Percentiles rank a stretch among this genome's conserved stretches.
These are phyloP conservation scores for Adelosebastes latens DNA, from an alignment of 2,797 vertebrate species.

Conservation along the genomic window DNA sequence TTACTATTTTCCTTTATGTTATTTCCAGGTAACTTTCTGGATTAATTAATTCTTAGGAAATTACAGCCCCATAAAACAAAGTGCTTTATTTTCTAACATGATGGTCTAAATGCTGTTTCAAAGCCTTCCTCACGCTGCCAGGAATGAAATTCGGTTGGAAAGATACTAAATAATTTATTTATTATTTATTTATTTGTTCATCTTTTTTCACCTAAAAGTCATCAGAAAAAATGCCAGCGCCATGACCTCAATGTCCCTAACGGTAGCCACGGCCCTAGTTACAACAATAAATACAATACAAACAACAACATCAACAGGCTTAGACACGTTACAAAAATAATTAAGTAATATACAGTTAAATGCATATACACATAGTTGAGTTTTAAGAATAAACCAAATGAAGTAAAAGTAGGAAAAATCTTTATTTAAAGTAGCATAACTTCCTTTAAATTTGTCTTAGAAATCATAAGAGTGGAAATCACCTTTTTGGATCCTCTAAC, in stretches of 20 bases:
- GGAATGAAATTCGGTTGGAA: neutral
- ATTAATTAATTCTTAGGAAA: neutral
- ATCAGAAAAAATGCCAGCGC: neutral
- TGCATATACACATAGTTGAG: neutral
- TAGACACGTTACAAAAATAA: neutral
- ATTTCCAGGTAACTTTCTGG: neutral
- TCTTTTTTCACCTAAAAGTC: neutral
- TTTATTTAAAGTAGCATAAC: neutral
- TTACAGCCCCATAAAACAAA: neutral
- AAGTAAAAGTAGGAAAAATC: neutral
- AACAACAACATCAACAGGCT: neutral
- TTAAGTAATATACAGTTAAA: neutral
- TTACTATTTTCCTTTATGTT: no score
- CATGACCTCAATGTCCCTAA: neutral
- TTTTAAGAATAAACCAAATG: neutral
- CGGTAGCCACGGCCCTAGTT: neutral
- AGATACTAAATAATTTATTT: neutral
- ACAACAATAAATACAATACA: neutral
- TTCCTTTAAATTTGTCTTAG: neutral
- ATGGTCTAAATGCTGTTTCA: neutral
- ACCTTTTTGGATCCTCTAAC: neutral
- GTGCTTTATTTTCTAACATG: neutral
- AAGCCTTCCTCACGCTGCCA: neutral
- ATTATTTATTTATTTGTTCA: neutral
- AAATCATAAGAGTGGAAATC: neutral